These are phyloP conservation scores for Dasysyrphus albostriatus DNA, from an alignment of 2,888 invertebrate species.

Conservation along the genomic window DNA sequence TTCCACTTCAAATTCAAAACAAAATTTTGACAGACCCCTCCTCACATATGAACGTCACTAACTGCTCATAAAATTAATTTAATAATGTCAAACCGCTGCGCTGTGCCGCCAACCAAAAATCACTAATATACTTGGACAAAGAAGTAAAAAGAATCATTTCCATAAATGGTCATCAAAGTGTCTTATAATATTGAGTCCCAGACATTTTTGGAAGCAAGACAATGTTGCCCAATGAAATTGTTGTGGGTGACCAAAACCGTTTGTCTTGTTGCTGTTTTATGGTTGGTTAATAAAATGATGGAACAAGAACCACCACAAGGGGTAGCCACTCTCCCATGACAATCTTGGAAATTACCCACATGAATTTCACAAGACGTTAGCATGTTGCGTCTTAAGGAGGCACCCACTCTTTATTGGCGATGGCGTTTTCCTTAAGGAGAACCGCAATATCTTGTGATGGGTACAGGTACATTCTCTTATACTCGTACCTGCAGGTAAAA, in stretches of 20 bases:
- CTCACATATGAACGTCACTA: conserved; percentile 20
- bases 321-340: conserved; percentile 73
- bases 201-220: conserved; percentile 1
- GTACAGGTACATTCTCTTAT: conserved; percentile 6
- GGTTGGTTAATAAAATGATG: conserved; percentile 53
- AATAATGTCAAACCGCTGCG: conserved; percentile 36
- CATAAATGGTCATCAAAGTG: conserved; percentile 44
- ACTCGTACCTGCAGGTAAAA: not conserved
- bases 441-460: conserved; percentile 55
- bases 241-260: conserved; percentile 65
- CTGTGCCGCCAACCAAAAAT: not conserved
- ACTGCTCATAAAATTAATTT: conserved; percentile 32
- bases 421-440: conserved; percentile 57
- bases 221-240: conserved; percentile 63
- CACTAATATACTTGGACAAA: conserved; percentile 39
- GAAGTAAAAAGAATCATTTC: conserved; percentile 28
- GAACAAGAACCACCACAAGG: conserved; percentile 36
- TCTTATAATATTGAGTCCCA: not conserved
- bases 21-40: conserved; percentile 39
- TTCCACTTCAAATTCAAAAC: conserved; percentile 39
- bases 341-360: conserved; percentile 69
- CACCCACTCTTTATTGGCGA: conserved; percentile 54
- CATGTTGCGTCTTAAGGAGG: conserved; percentile 62
- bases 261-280: conserved; percentile 57
- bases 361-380: conserved; percentile 67